These are phyloP conservation scores for Agrochola lota DNA, from an alignment of 2,888 invertebrate species.

Conservation along the genomic window DNA sequence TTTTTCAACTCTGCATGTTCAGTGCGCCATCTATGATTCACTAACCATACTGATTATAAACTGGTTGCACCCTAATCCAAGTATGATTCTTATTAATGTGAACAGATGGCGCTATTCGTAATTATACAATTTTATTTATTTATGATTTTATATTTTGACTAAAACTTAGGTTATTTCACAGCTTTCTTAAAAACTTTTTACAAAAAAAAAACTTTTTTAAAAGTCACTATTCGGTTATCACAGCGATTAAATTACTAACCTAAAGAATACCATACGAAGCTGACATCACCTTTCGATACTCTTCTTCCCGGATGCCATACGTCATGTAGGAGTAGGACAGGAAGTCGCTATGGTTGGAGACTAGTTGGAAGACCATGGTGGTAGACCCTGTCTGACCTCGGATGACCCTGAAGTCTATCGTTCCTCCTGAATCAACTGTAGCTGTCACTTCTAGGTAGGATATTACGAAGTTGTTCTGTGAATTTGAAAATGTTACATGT, in stretches of 20 bases:
- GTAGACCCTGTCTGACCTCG: conserved; percentile 80
- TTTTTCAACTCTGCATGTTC: rapidly evolving
- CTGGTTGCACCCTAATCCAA: no score
- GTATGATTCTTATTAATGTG: rapidly evolving
- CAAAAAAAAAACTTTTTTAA: neutral
- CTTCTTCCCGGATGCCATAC: conserved; percentile 84
- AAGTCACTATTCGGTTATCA: neutral
- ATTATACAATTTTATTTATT: neutral
- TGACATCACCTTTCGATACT: conserved; percentile 86
- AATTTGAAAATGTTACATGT: neutral
- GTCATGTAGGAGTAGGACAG: conserved; percentile 81
- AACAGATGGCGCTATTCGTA: conserved; percentile 24
- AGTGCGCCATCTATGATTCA: conserved; percentile 10
- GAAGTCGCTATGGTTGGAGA: conserved; percentile 85
- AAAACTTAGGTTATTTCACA: neutral
- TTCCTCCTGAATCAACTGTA: conserved; percentile 76
- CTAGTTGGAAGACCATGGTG: conserved; percentile 82
- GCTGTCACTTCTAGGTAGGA: conserved; percentile 83
- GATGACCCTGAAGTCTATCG: conserved; percentile 79
- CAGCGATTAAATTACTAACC: conserved; percentile 70
- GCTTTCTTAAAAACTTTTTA: no score
- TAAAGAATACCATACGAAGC: conserved; percentile 71
- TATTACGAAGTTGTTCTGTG: conserved; percentile 83
- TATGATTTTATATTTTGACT: neutral
- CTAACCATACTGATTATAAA: neutral